A percentile compares a stretch with the other conserved stretches of the same genome.
Conservation (phyloP, 1,140 invertebrate genomes). For the Aradophagus sp. region DNA sequence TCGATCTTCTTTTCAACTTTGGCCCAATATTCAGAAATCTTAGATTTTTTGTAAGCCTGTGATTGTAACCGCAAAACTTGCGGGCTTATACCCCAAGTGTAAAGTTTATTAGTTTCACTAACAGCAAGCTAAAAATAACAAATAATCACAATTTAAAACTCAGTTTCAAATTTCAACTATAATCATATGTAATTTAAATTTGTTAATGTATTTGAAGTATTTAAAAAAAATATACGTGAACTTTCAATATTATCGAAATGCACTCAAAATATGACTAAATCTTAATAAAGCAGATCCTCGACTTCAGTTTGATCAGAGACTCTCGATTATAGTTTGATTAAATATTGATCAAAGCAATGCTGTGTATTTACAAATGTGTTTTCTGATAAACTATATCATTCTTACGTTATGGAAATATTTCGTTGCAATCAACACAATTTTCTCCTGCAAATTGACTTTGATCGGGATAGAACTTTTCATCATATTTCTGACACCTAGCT, state of each 20-base stretch:
- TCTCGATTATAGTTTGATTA: no score
- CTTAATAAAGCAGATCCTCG: conserved; percentile 1
- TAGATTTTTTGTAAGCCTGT: conserved; percentile 78
- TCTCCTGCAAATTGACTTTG: conserved; percentile 76
- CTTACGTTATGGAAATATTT: conserved; percentile 88
- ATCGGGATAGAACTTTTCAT: conserved; percentile 79
- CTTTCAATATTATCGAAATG: no score
- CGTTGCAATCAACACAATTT: conserved; percentile 81
- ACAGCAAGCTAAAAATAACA: conserved; percentile 79
- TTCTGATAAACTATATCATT: no score
- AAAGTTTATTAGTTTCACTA: conserved; percentile 80
- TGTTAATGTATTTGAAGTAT: no score
- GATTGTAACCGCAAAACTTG: conserved; percentile 82
- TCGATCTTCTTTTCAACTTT: conserved; percentile 60
- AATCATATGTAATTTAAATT: no score
- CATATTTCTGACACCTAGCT: conserved; percentile 81
- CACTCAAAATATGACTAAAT: no score
- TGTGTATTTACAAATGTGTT: no score
- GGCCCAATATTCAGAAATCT: conserved; percentile 74
- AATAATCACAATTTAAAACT: background rate
- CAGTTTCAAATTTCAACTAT: no score
- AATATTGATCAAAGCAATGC: no score
- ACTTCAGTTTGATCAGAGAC: no score
- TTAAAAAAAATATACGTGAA: no score
- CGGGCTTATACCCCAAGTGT: conserved; percentile 86